phyloP scores from a whole-genome alignment of 2,113 vertebrate genomes.

The Bucco capensis region DNA sequence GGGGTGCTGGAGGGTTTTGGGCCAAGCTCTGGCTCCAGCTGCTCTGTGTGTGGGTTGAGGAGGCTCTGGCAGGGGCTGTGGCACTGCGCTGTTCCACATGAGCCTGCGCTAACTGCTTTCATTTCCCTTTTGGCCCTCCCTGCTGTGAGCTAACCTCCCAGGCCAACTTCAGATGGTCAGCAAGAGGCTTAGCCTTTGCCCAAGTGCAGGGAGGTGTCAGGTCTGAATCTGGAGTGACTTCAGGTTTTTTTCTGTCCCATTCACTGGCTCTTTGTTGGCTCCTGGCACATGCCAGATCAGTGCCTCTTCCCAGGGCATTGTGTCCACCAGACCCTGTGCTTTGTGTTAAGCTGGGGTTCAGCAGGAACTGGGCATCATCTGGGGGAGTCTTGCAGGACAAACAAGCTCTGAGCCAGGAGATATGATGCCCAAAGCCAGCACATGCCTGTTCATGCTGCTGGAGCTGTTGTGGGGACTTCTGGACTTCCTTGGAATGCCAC shows the following conservation, averaged over 20 bases:
- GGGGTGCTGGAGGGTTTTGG: not conserved
- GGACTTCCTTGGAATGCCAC: not conserved
- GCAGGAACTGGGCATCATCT: not conserved
- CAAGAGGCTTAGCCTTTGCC: not conserved
- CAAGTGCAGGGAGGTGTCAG: fast-evolving
- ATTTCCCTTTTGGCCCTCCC: not conserved
- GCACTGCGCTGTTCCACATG: not conserved
- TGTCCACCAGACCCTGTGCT: not conserved
- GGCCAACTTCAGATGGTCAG: not conserved
- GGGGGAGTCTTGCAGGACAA: not conserved
- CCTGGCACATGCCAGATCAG: not conserved
- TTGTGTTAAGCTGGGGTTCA: not conserved
- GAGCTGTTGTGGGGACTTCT: fast-evolving
- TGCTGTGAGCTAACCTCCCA: not conserved
- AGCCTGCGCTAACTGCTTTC: not conserved
- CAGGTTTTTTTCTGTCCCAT: fast-evolving
- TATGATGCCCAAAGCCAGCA: fast-evolving
- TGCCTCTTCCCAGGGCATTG: not conserved
- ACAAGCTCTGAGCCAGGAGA: not conserved
- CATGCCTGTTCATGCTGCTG: not conserved
- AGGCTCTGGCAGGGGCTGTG: not conserved
- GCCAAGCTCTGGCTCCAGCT: not conserved
- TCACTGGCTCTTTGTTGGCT: fast-evolving
- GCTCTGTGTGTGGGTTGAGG: fast-evolving
- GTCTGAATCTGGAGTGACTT: not conserved